Conservation (phyloP, 1,140 invertebrate species). For the Armadillidium nasatum region DNA sequence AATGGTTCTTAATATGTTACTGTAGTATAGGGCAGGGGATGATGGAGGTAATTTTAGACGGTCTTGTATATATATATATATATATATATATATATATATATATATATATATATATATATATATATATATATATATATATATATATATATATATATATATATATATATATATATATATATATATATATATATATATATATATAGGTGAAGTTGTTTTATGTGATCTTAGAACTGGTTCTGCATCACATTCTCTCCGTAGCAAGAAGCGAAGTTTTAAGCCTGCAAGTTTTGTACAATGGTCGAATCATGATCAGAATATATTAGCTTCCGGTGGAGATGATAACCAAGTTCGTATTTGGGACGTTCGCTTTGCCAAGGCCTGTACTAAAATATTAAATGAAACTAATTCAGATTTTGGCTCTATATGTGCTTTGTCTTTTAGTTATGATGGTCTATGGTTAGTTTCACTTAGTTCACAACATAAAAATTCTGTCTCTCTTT, state of each 20-base stretch:
- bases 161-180: no score
- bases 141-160: no score
- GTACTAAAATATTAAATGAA: slow-evolving; percentile 24
- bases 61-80: no score
- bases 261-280: slow-evolving; percentile 22
- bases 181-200: no score
- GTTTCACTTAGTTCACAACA: slow-evolving; percentile 25
- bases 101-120: no score
- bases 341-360: slow-evolving; percentile 33
- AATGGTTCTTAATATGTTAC: no score
- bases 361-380: slow-evolving; percentile 24
- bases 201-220: slow-evolving; percentile 36
- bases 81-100: no score
- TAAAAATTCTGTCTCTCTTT: no score
- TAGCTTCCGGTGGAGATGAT: slow-evolving; percentile 29
- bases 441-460: slow-evolving; percentile 32
- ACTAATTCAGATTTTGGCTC: neutral
- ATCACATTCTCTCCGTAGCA: slow-evolving; percentile 25
- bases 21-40: no score
- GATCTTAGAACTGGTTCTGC: slow-evolving; percentile 33
- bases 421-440: slow-evolving; percentile 31
- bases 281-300: slow-evolving; percentile 31
- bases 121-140: no score
- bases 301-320: slow-evolving; percentile 25
- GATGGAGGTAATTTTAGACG: no score